phyloP scores from a whole-genome alignment of 2,888 invertebrate genomes.

The Lasioglossum malachurum region DNA sequence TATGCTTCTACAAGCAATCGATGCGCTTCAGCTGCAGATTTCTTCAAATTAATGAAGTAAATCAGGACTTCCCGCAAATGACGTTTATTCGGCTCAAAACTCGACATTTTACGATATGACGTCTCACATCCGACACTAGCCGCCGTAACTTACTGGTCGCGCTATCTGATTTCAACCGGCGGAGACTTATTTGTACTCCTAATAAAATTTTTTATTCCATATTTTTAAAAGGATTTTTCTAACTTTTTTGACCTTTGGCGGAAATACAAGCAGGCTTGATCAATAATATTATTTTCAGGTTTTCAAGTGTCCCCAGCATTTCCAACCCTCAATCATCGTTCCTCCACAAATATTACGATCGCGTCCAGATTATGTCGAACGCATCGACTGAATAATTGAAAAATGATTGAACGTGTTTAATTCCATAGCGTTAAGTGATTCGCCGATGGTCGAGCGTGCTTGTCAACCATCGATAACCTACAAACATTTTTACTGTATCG shows the following conservation, averaged over 20 bases:
- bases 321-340: not conserved
- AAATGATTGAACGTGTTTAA: constrained; percentile 10
- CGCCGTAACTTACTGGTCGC: too few relatives aligned
- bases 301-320: not conserved
- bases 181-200: too few relatives aligned
- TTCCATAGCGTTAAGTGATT: not conserved
- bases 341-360: not conserved
- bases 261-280: not conserved
- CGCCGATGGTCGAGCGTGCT: not conserved
- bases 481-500: not conserved
- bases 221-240: not conserved
- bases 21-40: too few relatives aligned
- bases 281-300: not conserved
- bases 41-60: too few relatives aligned
- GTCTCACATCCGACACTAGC: too few relatives aligned
- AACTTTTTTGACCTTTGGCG: not conserved
- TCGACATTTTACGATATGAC: too few relatives aligned
- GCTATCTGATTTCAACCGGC: too few relatives aligned
- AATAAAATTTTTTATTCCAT: too few relatives aligned
- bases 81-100: too few relatives aligned
- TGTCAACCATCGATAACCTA: not conserved
- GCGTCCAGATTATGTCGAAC: not conserved
- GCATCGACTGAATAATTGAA: not conserved
- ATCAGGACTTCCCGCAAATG: too few relatives aligned
- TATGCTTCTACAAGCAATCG: too few relatives aligned